Conservation (phyloP, 2,113 vertebrate genomes). For the Prietella phreatophila region DNA sequence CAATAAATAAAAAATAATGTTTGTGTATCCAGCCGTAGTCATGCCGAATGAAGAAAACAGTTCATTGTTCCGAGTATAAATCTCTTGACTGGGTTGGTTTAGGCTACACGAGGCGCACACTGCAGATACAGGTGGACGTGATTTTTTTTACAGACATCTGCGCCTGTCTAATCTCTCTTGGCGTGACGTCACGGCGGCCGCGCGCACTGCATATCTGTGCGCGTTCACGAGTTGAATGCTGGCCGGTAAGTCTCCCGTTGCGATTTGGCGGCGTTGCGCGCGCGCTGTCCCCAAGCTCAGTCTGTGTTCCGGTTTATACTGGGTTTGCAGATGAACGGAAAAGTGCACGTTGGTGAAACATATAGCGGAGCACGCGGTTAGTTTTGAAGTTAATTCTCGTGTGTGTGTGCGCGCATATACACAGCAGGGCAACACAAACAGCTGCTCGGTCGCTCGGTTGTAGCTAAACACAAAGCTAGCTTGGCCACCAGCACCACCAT, state of each 20-base stretch:
- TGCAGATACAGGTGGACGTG: neutral
- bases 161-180: neutral
- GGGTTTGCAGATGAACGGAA: neutral
- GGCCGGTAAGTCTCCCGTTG: conserved; percentile 30
- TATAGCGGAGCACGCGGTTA: neutral
- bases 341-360: neutral
- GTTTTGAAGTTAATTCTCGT: neutral
- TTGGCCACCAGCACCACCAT: neutral
- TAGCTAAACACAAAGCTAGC: conserved; percentile 44
- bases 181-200: conserved; percentile 40
- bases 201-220: conserved; percentile 32
- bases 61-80: neutral
- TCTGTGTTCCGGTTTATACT: neutral
- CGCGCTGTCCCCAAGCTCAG: neutral
- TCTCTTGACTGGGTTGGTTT: neutral
- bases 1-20: no score
- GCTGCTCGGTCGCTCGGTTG: conserved; percentile 43
- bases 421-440: conserved; percentile 41
- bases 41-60: neutral
- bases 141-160: conserved; percentile 1
- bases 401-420: neutral
- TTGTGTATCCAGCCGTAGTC: neutral
- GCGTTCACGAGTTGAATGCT: conserved; percentile 45
- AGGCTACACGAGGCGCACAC: neutral
- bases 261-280: neutral